Evolutionary conservation across 35 echinoderm and acorn worm genomes (phyloP).

Genomic region (Ptychodera flava): DNA sequence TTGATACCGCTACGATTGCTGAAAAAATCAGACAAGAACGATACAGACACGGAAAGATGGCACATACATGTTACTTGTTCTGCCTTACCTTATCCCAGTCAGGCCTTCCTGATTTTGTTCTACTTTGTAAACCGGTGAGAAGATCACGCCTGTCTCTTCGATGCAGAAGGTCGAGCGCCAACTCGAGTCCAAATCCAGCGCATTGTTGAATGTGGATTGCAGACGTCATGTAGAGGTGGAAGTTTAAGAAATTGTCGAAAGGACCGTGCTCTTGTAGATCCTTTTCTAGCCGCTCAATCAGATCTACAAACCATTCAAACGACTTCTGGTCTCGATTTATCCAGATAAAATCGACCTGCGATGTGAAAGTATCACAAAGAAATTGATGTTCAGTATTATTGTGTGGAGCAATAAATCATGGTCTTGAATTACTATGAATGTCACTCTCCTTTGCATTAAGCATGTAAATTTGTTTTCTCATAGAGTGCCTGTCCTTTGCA

Average conservation of each 20-base stretch:
- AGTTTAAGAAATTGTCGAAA: conserved; percentile 59
- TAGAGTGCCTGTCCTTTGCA: too few species aligned
- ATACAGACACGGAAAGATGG: conserved; percentile 54
- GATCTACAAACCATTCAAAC: conserved; percentile 96
- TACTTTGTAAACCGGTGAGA: conserved; percentile 86
- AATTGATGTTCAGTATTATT: too few species aligned
- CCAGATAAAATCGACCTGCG: conserved; percentile 95
- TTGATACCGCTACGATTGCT: background rate
- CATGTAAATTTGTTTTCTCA: too few species aligned
- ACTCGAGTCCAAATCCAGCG: conserved; percentile 81
- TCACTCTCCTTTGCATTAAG: too few species aligned
- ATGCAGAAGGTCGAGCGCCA: conserved; percentile 87
- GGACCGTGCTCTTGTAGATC: conserved; percentile 73
- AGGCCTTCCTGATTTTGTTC: conserved; percentile 73
- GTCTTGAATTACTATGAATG: too few species aligned
- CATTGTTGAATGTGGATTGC: conserved; percentile 75
- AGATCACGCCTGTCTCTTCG: conserved; percentile 74
- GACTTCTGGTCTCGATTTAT: conserved; percentile 96
- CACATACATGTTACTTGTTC: conserved; percentile 23
- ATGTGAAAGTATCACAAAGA: too few species aligned
- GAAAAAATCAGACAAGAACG: background rate
- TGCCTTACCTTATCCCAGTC: conserved; percentile 78
- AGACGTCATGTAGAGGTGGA: conserved; percentile 96
- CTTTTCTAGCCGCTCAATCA: conserved; percentile 77
- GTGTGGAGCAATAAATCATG: too few species aligned